These are phyloP conservation scores for Metallyticus violacea DNA, from an alignment of 2,888 invertebrate species.

Conservation along the genomic window DNA sequence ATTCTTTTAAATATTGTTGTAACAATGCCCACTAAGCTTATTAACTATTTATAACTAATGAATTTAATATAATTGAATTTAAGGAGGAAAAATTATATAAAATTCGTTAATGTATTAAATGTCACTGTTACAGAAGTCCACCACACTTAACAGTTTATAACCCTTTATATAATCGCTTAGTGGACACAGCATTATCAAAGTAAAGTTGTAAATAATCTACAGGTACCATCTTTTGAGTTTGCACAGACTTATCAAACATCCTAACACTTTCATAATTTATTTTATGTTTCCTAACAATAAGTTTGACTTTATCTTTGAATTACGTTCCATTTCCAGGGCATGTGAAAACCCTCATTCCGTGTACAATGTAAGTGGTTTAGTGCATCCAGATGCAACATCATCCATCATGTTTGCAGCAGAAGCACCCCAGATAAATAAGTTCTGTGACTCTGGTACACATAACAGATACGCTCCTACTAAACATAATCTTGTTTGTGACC, in stretches of 20 bases:
- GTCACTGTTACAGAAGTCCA: no score
- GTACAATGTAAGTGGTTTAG: slow-evolving; percentile 47
- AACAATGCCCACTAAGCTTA: no score
- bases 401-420: slow-evolving; percentile 55
- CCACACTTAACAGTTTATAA: no score
- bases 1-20: no score
- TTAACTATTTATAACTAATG: no score
- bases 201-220: no score
- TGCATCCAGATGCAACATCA: slow-evolving; percentile 49
- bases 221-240: not conserved
- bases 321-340: slow-evolving; percentile 38
- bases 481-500: slow-evolving; percentile 61
- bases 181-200: no score
- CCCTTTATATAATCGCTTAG: no score
- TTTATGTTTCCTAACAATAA: not conserved
- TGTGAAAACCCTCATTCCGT: slow-evolving; percentile 37
- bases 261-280: not conserved
- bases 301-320: not conserved
- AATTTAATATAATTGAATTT: no score
- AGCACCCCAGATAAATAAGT: slow-evolving; percentile 53
- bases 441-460: slow-evolving; percentile 61
- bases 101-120: no score
- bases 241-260: no score
- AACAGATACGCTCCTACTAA: slow-evolving; percentile 62
- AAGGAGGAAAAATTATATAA: no score